Base-by-base conservation (phyloP, 2,113 vertebrate species). In the Gallinago undulata region DNA sequence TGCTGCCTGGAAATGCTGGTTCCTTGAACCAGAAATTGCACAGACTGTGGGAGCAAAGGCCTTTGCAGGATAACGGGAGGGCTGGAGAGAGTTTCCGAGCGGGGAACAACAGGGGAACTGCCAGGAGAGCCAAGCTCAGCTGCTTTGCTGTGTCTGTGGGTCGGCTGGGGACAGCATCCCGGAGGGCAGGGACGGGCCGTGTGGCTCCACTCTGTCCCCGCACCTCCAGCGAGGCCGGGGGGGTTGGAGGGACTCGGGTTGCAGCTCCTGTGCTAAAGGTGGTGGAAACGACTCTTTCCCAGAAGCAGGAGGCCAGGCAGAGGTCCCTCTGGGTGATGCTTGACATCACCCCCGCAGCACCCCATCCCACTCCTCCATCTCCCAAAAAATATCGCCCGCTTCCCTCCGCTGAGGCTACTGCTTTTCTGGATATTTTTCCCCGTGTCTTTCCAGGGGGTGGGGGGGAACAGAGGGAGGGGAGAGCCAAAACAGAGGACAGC, bases 401-500 rank as follows among this genome's bases (percentile, higher is more conserved):
- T 83, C 33, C 2, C 74, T 66, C 48, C 4, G 1, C 69, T 9
- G 7, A 25, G 43, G 47, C 51, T 67, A 73, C 53, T 2, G 31
- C 88, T 84, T 64, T 56, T 73, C 80, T 89, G 86, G 73, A 37
- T 86, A 56, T 68, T 92, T 76, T 89, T 31, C 45, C 50, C 45
- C 56, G 23, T 78, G 83, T 68, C 37, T 72, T 90, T 81, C 4
- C 39, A 12, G 39, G 39, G 39, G 39, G 39, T 39, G 39, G 85
- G 63, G 41, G 25, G 47, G 43, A 45, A 60, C 2, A 2, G 69
- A 93, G 80, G 69, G 74, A 94, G 31, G 68, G 74, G 60, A 81
- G 62, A 94, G 77, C 77, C 92, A 69, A 95, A 94, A 69, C 77
- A 84, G 74, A 89, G 87, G 45, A 60, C 80, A 80, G 66, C 48